Percentiles rank a stretch among this genome's conserved stretches.
These are phyloP conservation scores for Bombus turneri DNA, from an alignment of 1,140 invertebrate species.

Conservation along the genomic window DNA sequence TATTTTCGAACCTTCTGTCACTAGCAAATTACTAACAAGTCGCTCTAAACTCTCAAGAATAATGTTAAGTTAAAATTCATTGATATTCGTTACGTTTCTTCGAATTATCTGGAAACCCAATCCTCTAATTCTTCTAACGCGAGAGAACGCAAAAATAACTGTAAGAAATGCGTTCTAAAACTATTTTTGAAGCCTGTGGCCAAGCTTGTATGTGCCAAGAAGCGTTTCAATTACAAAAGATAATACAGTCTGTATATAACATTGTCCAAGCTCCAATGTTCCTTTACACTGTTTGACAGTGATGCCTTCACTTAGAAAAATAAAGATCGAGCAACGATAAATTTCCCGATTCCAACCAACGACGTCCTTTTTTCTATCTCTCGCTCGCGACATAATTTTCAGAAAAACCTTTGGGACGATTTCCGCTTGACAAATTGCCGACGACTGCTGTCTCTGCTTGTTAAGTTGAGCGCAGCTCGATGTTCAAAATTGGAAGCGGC, in stretches of 20 bases:
- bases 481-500: too few relatives aligned
- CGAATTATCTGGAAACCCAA: neutral
- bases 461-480: neutral
- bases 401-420: neutral
- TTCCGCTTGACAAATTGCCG: neutral
- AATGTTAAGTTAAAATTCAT: neutral
- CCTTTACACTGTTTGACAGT: neutral
- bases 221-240: conserved; percentile 34
- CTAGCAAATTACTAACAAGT: neutral
- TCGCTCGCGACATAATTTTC: neutral
- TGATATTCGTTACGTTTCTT: neutral
- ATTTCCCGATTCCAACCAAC: neutral
- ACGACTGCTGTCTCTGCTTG: neutral
- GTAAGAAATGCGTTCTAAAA: neutral
- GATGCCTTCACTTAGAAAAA: conserved; percentile 4
- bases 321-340: conserved; percentile 2
- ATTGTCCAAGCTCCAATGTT: neutral
- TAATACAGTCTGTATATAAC: neutral
- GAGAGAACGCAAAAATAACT: neutral
- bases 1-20: neutral
- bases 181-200: neutral
- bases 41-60: neutral
- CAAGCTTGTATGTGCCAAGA: conserved; percentile 15
- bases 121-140: neutral
- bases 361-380: too few relatives aligned